Evolutionary conservation across 1,140 invertebrate genomes (phyloP), one percentile per base, ranked within the genome.

Genomic region (Dermatophagoides farinae): DNA sequence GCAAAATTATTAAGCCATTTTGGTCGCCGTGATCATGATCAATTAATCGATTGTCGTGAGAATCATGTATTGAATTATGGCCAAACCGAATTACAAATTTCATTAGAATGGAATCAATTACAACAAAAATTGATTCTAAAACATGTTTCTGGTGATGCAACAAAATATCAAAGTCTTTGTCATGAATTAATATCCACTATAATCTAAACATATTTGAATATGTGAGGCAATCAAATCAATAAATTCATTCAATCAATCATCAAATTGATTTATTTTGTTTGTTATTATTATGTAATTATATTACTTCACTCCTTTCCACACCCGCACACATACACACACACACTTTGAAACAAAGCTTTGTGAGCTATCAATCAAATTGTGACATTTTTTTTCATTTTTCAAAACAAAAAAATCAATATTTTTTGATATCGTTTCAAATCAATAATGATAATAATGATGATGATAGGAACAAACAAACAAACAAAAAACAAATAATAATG

Each of bases 91-190:
- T 10, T 60, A 4, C 25, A 60, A 40, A 60, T 60, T 22, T 10
- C 31, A 6, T 8, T 60, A 5, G 58, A 60, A n/a, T 60, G 58
- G 58, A 49, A 47, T 25, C 22, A 10, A 37, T 12, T 49, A 14
- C 41, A 47, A 22, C 57, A 58, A n/a, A 47, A 58, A 49, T n/a
- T 60, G 1, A 47, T 60, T 18, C 38, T 60, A 4, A 12, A 44
- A n/a, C 58, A 47, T 23, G 50, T 60, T 39, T 60, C 58, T 6
- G 58, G 58, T 12, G 58, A 60, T 25, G 14, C 12, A 1, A 6
- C 58, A 6, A 4, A 16, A 11, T 60, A 60, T 41, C 47, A 49
- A 23, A 31, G 50, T 31, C 18, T 60, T 43, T 60, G 58, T 49
- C 58, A 22, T 4, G 43, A 50, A 47, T 31, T 60, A 9, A 60